These are phyloP conservation scores for Etheostoma cragini DNA, from an alignment of 2,113 vertebrate species.

Conservation along the genomic window DNA sequence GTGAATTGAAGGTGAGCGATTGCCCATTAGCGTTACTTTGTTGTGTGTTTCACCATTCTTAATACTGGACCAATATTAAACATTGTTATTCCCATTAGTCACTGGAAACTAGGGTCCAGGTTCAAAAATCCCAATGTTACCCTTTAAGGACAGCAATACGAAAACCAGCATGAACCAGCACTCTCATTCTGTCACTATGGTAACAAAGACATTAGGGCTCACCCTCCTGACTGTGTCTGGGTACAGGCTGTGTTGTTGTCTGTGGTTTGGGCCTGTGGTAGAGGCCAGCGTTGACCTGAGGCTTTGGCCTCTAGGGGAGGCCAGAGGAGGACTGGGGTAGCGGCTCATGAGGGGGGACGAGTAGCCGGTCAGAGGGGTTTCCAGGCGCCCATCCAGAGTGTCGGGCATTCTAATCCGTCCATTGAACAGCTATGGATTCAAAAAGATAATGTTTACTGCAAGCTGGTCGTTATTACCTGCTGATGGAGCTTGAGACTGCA, in stretches of 20 bases:
- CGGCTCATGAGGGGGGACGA: conserved; percentile 40
- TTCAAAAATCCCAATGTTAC: too few relatives aligned
- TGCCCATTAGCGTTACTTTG: too few relatives aligned
- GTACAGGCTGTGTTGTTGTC: neutral
- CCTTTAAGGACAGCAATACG: neutral
- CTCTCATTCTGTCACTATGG: neutral
- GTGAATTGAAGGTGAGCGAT: too few relatives aligned
- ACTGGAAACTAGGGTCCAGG: too few relatives aligned
- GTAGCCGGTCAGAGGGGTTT: conserved; percentile 30
- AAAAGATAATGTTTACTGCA: neutral
- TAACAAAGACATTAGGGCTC: neutral
- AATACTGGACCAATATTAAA: too few relatives aligned
- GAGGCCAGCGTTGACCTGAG: conserved; percentile 1
- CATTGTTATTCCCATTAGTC: too few relatives aligned
- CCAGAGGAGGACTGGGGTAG: conserved; percentile 10
- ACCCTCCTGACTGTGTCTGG: conserved; percentile 37
- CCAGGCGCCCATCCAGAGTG: neutral
- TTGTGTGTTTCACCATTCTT: too few relatives aligned
- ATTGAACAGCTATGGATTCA: conserved; percentile 72
- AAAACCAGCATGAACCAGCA: neutral
- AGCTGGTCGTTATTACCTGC: neutral
- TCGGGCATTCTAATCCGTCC: conserved; percentile 63
- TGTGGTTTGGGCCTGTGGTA: neutral
- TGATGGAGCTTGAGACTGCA: neutral
- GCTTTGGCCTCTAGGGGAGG: conserved; percentile 1